Conservation (phyloP, 1,140 invertebrate genomes). For the Tetramorium simillimum region DNA sequence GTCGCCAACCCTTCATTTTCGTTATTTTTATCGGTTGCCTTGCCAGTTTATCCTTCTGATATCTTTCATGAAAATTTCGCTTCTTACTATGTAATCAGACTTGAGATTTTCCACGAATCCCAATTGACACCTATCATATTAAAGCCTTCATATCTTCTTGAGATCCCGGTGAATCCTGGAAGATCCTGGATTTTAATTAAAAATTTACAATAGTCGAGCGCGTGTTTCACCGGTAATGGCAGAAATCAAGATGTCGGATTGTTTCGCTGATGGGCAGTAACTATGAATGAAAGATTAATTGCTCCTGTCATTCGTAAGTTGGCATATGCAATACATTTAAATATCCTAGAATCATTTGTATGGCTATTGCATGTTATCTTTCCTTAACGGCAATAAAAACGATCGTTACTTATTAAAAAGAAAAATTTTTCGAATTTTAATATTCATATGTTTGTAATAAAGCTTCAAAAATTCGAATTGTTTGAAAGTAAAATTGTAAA, state of each 20-base stretch:
- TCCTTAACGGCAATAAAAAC: not conserved
- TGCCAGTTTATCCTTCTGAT: not conserved
- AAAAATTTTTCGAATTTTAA: not conserved
- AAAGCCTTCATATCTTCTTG: too few relatives aligned
- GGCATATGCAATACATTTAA: not conserved
- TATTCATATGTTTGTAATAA: not conserved
- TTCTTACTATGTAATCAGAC: constrained; percentile 13
- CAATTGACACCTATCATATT: not conserved
- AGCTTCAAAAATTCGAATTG: not conserved
- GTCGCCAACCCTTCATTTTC: not conserved
- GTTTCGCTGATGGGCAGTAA: constrained; percentile 25
- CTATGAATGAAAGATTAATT: constrained; percentile 34
- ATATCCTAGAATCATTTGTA: not conserved
- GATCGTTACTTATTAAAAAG: not conserved
- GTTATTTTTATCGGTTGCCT: not conserved
- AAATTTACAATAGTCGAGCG: not conserved
- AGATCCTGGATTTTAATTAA: constrained; percentile 61
- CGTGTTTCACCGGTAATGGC: not conserved
- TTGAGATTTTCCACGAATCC: not conserved
- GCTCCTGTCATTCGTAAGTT: not conserved
- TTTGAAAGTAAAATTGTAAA: not conserved
- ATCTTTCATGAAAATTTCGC: not conserved
- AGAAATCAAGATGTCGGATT: constrained; percentile 36
- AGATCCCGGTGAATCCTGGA: not conserved
- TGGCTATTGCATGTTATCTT: not conserved